These are phyloP conservation scores for Rhopalosiphum nymphaeae DNA, from an alignment of 2,888 invertebrate genomes.

Conservation along the genomic window DNA sequence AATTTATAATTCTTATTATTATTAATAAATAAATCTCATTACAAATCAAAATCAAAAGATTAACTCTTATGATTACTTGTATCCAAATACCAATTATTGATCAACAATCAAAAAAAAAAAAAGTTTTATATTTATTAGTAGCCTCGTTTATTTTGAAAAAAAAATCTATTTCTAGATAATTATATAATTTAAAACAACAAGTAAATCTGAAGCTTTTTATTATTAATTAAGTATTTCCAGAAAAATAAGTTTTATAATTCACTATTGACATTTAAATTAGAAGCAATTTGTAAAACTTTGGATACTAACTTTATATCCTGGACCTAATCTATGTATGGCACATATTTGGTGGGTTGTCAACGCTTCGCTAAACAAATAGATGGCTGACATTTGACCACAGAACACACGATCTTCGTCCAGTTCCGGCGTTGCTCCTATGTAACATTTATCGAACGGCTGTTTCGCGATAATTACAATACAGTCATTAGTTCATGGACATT, in stretches of 20 bases:
- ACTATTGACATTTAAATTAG: background rate
- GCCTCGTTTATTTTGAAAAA: background rate
- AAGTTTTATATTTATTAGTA: background rate
- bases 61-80: background rate
- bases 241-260: background rate
- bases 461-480: conserved; percentile 66
- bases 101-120: background rate
- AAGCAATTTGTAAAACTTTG: background rate
- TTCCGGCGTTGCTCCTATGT: conserved; percentile 97
- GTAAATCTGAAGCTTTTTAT: background rate
- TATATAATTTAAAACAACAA: background rate
- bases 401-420: conserved; percentile 97
- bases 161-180: background rate
- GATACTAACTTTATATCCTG: conserved; percentile 92
- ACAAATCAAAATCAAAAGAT: background rate
- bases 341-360: conserved; percentile 97
- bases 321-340: conserved; percentile 97
- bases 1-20: background rate
- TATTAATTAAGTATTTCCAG: background rate
- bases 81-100: background rate
- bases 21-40: background rate
- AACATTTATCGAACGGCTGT: conserved; percentile 99
- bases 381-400: conserved; percentile 99
- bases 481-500: conserved; percentile 59
- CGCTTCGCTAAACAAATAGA: conserved; percentile 98